Evolutionary conservation across 2,113 vertebrate genomes (phyloP).

Genomic region (Notarius quadriscutis): DNA sequence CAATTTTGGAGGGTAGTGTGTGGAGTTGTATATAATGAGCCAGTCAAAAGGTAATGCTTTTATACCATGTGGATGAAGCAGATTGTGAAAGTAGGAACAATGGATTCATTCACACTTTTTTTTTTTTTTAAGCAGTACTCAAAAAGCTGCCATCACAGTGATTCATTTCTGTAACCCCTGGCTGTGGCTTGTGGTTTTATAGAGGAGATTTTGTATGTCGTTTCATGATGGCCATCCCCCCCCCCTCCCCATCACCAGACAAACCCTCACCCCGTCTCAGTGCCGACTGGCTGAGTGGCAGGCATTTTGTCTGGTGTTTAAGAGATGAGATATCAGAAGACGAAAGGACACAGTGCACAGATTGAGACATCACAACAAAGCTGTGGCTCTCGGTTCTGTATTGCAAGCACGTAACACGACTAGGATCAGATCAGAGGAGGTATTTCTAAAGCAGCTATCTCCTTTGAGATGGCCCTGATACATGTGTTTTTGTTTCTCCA

Average conservation of each 20-base stretch:
- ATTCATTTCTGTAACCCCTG: background rate
- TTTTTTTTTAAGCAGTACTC: background rate
- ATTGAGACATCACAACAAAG: slow-evolving; percentile 48
- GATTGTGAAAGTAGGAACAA: slow-evolving; percentile 1
- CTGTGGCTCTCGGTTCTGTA: background rate
- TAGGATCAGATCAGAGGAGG: slow-evolving; percentile 34
- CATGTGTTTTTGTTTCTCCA: slow-evolving; percentile 18
- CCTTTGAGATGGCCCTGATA: slow-evolving; percentile 28
- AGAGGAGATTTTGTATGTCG: slow-evolving; percentile 36
- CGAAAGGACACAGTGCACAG: slow-evolving; percentile 33
- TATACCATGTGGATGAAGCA: background rate
- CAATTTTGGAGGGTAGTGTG: no score
- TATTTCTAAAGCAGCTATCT: slow-evolving; percentile 38
- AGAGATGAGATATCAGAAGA: slow-evolving; percentile 48
- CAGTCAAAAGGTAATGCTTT: no score
- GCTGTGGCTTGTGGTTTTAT: background rate
- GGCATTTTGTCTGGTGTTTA: slow-evolving; percentile 53
- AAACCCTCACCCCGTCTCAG: slow-evolving; percentile 20
- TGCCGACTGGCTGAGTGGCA: slow-evolving; percentile 35
- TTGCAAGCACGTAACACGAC: slow-evolving; percentile 20
- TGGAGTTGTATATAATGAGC: no score
- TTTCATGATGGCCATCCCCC: slow-evolving; percentile 15
- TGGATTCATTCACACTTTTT: slow-evolving; percentile 5
- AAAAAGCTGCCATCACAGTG: background rate
- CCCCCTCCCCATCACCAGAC: slow-evolving; percentile 11